Evolutionary conservation across 1,140 invertebrate genomes (phyloP), one percentile per base, ranked within the genome.

Genomic region (Drosophila kepulauana): DNA sequence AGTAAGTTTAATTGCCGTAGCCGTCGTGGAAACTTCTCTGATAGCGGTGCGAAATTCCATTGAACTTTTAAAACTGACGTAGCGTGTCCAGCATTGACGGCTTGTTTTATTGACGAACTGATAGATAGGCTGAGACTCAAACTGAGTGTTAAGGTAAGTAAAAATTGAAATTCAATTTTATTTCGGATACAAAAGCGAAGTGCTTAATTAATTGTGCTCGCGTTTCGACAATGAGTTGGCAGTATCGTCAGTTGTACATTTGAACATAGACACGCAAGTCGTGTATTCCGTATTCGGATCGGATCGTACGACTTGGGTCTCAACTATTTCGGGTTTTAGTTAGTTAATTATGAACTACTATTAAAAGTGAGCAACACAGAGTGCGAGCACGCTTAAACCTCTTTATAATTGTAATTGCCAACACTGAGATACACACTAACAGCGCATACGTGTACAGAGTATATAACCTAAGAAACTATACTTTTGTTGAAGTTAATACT

Each of bases 201-300:
- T 79, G 77, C 67, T 89, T 88, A 89, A 88, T 88, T 88, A 88
- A 89, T 89, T 84, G 74, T 84, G 75, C 54, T 54, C 49, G 64
- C 25, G 77, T 77, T 63, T 71, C 33, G 67, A 66, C 81, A 89
- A 88, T 89, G 86, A 90, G 85, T 73, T 84, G 64, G 81, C 85
- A 75, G 74, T 88, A 75, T 75, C 66, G 78, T 62, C 85, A 88
- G 85, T 88, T 85, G 81, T 73, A 75, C 68, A 62, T 73, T 88
- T 88, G 80, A 75, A 84, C 84, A 78, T 62, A 69, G 81, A 76
- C 85, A 89, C 85, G 85, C 85, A 89, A 89, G 78, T 76, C 68
- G 78, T 35, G 78, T 35, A 10, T 38, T 33, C 30, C 15, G 58
- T 48, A 48, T 38, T 30, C 54, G 51, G 59, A 68, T 28, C 41